These are phyloP conservation scores for Mythimna ferrago DNA, from an alignment of 2,888 invertebrate species.

Conservation along the genomic window DNA sequence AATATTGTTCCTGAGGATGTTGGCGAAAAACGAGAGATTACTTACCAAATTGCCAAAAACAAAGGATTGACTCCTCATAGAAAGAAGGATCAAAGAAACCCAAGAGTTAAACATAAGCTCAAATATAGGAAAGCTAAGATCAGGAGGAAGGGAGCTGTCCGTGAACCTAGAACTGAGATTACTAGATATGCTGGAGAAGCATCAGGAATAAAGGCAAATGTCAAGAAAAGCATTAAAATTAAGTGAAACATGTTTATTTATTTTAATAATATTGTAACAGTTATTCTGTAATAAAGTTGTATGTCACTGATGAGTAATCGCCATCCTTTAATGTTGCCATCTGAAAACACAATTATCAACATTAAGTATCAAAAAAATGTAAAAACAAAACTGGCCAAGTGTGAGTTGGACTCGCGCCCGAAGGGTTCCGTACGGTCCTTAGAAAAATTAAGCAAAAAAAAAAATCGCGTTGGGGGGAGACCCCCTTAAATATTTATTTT, in stretches of 20 bases:
- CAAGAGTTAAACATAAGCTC: slow-evolving; percentile 97
- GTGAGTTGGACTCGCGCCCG: too few relatives aligned
- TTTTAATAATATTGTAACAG: slow-evolving; percentile 69
- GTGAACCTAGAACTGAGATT: slow-evolving; percentile 95
- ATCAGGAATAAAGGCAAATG: slow-evolving; percentile 97
- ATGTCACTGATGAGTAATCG: slow-evolving; percentile 50
- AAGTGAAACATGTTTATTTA: slow-evolving; percentile 87
- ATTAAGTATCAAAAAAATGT: slow-evolving; percentile 6
- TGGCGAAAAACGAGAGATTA: slow-evolving; percentile 95
- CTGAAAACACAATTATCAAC: slow-evolving; percentile 78
- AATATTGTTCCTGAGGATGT: slow-evolving; percentile 76
- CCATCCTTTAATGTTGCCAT: slow-evolving; percentile 84
- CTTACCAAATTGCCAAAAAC: slow-evolving; percentile 98
- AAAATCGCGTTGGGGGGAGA: too few relatives aligned
- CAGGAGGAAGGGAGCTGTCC: slow-evolving; percentile 97
- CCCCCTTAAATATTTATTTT: too few relatives aligned
- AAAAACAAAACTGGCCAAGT: not conserved
- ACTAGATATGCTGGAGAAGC: slow-evolving; percentile 97
- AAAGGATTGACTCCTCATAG: slow-evolving; percentile 97
- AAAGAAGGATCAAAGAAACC: slow-evolving; percentile 98
- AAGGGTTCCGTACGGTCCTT: too few relatives aligned
- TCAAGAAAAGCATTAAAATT: slow-evolving; percentile 97
- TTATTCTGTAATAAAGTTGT: slow-evolving; percentile 75
- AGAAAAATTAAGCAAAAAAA: too few relatives aligned
- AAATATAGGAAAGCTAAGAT: slow-evolving; percentile 98